Percentiles rank a stretch among this genome's conserved stretches.
Conservation (phyloP, 2,113 vertebrate species). For the Blennius ocellaris region DNA sequence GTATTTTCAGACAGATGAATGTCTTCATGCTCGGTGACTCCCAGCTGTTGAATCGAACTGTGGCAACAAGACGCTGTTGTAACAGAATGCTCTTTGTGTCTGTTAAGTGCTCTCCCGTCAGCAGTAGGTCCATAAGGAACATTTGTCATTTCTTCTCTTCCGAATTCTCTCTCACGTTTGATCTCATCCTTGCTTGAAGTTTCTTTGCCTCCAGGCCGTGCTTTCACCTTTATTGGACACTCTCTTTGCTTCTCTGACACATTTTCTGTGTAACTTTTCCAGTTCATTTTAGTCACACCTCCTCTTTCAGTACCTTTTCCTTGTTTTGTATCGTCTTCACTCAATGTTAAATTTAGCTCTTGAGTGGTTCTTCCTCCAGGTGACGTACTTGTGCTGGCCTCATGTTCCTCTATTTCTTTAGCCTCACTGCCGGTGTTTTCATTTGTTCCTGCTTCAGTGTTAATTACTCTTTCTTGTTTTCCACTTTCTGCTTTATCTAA, state of each 20-base stretch:
- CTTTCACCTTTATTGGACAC: slow-evolving; percentile 11
- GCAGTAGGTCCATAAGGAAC: slow-evolving; percentile 27
- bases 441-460: slow-evolving; percentile 5
- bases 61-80: slow-evolving; percentile 34
- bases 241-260: slow-evolving; percentile 22
- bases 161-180: slow-evolving; percentile 29
- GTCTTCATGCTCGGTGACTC: slow-evolving; percentile 9
- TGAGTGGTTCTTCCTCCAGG: not conserved
- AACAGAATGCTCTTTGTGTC: slow-evolving; percentile 30
- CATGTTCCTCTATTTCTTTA: not conserved
- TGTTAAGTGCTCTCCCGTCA: slow-evolving; percentile 34
- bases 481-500: slow-evolving; percentile 7
- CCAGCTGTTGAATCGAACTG: slow-evolving; percentile 56
- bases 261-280: not conserved
- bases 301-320: slow-evolving; percentile 10
- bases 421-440: slow-evolving; percentile 8
- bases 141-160: slow-evolving; percentile 49
- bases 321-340: not conserved
- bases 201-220: not conserved
- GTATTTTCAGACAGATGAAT: slow-evolving; percentile 29
- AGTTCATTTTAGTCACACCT: slow-evolving; percentile 32
- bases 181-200: slow-evolving; percentile 21
- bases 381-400: not conserved
- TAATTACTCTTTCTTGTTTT: slow-evolving; percentile 20
- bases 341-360: slow-evolving; percentile 2